Base-by-base conservation (phyloP, 2,797 vertebrate species). In the Lemur catta region DNA sequence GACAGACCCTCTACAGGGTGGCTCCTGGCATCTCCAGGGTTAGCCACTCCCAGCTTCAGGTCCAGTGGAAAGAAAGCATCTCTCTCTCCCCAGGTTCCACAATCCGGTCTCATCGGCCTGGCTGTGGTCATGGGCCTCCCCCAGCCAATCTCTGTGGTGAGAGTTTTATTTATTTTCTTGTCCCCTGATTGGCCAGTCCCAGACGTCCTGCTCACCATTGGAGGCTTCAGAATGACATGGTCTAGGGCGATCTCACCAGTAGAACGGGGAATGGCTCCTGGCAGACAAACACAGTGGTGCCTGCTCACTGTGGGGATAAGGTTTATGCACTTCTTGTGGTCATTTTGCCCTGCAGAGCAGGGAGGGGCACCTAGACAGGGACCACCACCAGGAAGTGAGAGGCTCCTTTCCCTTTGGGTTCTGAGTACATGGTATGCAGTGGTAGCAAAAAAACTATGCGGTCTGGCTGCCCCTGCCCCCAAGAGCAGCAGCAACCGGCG, bases 1-100 rank as follows among this genome's bases (percentile, higher is more conserved):
- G 48, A 38, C 57, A 59, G 28, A 71, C 14, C 28, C 18, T 76
- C 20, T 20, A 13, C 6, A 0, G 0, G 28, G 55, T 11, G 14
- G 41, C 57, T 46, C 12, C 71, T 28, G 67, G 67, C 48, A 0
- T 14, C 61, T 13, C 55, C 38, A 38, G 52, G 28, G 46, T 11
- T 26, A 1, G 9, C 18, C 28, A 55, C 12, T 18, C 52, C 59
- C 75, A 50, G 67, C 50, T 15, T n/a, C 46, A 10, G 0, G 1
- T 1, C 30, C 8, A 6, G 20, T 46, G 50, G 67, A 57, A 26
- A 75, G 52, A 35, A 35, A 84, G 46, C n/a, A 3, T 33, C 46
- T 59, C 33, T 18, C 1, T 2, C 41, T 30, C 71, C 43, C 4
- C 2, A 20, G 50, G 38, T 74, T 38, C 43, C 35, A 33, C 24